Conservation (phyloP, 2,888 invertebrate genomes). For the Erebia palarica region DNA sequence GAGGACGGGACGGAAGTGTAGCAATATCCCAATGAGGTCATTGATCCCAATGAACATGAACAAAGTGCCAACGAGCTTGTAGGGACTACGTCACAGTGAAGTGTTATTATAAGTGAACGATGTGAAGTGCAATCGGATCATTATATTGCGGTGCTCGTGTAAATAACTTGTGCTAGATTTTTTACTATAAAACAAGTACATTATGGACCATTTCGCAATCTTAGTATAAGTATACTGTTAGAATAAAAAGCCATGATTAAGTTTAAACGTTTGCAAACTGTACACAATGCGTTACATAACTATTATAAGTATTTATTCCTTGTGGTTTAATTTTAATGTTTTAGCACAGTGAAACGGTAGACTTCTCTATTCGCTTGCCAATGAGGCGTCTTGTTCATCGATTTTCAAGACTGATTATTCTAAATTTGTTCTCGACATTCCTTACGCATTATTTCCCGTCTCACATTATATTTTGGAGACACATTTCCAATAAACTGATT, state of each 20-base stretch:
- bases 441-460: slow-evolving; percentile 45
- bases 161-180: slow-evolving; percentile 80
- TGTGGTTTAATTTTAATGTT: slow-evolving; percentile 45
- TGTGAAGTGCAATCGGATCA: slow-evolving; percentile 53
- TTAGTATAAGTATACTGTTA: slow-evolving; percentile 45
- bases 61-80: slow-evolving; percentile 79
- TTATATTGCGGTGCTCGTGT: slow-evolving; percentile 79
- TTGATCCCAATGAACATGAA: slow-evolving; percentile 38
- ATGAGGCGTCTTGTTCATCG: slow-evolving; percentile 59
- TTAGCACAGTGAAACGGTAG: slow-evolving; percentile 46
- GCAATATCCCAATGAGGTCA: slow-evolving; percentile 50
- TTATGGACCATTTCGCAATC: slow-evolving; percentile 74
- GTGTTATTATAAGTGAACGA: slow-evolving; percentile 52
- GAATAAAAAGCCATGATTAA: slow-evolving; percentile 47
- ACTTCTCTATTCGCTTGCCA: slow-evolving; percentile 54
- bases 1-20: slow-evolving; percentile 95
- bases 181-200: slow-evolving; percentile 71
- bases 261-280: slow-evolving; percentile 34
- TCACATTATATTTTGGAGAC: slow-evolving; percentile 26
- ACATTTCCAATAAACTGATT: slow-evolving; percentile 26
- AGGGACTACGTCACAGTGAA: slow-evolving; percentile 56
- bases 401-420: slow-evolving; percentile 80
- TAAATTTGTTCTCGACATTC: slow-evolving; percentile 77
- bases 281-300: slow-evolving; percentile 56
- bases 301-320: slow-evolving; percentile 77